These are phyloP conservation scores for Drosophila azteca DNA, from an alignment of 1,140 invertebrate genomes.

Conservation along the genomic window DNA sequence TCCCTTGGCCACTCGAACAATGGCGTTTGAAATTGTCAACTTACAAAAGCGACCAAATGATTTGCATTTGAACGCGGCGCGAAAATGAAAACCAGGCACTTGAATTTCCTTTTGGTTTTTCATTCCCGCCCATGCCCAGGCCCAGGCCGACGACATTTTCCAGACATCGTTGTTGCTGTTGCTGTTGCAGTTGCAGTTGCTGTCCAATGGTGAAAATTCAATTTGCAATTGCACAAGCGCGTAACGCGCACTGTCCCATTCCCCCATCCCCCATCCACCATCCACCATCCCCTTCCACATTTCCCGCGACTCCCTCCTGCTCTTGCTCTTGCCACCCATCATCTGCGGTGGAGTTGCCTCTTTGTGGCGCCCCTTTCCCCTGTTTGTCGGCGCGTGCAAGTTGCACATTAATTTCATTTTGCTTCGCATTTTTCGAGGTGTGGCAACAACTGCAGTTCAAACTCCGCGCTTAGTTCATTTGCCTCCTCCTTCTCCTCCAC, in stretches of 20 bases:
- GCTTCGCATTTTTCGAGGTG: constrained; percentile 74
- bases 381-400: constrained; percentile 71
- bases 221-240: constrained; percentile 80
- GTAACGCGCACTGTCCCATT: constrained; percentile 46
- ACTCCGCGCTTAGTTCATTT: constrained; percentile 81
- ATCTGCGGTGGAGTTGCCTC: not conserved
- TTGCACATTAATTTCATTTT: constrained; percentile 81
- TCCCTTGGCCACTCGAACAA: constrained; percentile 51
- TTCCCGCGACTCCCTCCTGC: not conserved
- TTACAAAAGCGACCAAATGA: constrained; percentile 79
- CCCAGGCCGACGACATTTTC: constrained; percentile 66
- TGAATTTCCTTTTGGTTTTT: constrained; percentile 72
- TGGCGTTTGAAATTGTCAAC: constrained; percentile 77
- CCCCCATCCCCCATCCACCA: too few relatives aligned
- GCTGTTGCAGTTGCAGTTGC: constrained; percentile 4
- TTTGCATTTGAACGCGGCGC: constrained; percentile 78
- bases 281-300: too few relatives aligned
- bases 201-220: constrained; percentile 68
- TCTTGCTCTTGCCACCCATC: not conserved
- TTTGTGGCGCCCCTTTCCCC: constrained; percentile 9
- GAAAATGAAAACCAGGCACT: constrained; percentile 75
- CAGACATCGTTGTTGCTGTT: constrained; percentile 51
- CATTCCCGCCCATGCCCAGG: constrained; percentile 7
- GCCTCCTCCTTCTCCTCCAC: constrained; percentile 66
- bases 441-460: constrained; percentile 71